phyloP scores from a whole-genome alignment of 1,140 invertebrate species.

The Drosophila pruinosa region DNA sequence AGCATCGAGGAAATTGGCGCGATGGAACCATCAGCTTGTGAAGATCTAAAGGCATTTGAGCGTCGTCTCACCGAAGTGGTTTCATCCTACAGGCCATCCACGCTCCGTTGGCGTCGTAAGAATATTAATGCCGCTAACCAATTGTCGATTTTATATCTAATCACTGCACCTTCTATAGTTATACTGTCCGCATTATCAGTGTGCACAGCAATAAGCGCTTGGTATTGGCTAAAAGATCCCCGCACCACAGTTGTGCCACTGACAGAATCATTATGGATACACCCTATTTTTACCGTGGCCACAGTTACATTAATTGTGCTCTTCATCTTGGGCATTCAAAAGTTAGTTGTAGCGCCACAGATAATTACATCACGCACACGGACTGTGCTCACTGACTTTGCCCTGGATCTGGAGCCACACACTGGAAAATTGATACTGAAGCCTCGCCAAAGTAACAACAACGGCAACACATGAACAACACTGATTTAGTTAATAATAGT shows the following conservation, averaged over 20 bases:
- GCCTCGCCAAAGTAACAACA: slow-evolving; percentile 87
- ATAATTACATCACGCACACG: slow-evolving; percentile 96
- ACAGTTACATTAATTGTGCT: slow-evolving; percentile 93
- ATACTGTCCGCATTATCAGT: slow-evolving; percentile 92
- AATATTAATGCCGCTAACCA: slow-evolving; percentile 22
- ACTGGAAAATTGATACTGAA: slow-evolving; percentile 95
- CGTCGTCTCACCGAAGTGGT: slow-evolving; percentile 98
- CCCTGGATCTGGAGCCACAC: slow-evolving; percentile 95
- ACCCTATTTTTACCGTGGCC: slow-evolving; percentile 97
- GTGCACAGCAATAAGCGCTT: slow-evolving; percentile 95
- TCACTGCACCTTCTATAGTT: slow-evolving; percentile 84
- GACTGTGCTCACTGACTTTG: slow-evolving; percentile 94
- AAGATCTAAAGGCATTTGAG: slow-evolving; percentile 98
- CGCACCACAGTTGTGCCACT: slow-evolving; percentile 93
- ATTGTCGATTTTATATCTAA: neutral
- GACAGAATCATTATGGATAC: slow-evolving; percentile 95
- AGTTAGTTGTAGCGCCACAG: slow-evolving; percentile 96
- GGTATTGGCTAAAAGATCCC: slow-evolving; percentile 97
- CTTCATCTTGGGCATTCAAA: slow-evolving; percentile 96
- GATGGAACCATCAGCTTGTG: slow-evolving; percentile 81
- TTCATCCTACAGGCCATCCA: slow-evolving; percentile 94
- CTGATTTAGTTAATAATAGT: slow-evolving; percentile 24
- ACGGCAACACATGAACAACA: slow-evolving; percentile 51
- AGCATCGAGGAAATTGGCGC: slow-evolving; percentile 72
- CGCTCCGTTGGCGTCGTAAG: slow-evolving; percentile 96